Evolutionary conservation across 2,888 invertebrate genomes (phyloP), one percentile per base, ranked within the genome.

Genomic region (Thymelicus lineola): DNA sequence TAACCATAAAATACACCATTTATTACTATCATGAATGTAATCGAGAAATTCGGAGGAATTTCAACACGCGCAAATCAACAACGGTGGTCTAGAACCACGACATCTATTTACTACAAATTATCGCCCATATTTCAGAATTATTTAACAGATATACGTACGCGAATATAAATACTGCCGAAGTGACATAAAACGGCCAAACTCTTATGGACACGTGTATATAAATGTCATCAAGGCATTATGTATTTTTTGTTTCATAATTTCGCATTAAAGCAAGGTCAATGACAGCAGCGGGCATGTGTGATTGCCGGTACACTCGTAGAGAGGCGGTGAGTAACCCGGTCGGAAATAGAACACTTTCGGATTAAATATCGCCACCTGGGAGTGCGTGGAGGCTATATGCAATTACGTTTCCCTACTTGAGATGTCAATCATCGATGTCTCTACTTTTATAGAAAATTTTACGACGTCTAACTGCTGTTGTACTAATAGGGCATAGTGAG

Each of bases 261-360:
- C 80, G 75, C 74, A 75, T 78, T 76, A 82, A 82, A 83, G 85
- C 91, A 91, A 92, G 93, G 92, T 92, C 93, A 93, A 91, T 92
- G 91, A 87, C 91, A 90, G 85, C 80, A 82, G 79, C 82, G 79
- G 82, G 80, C 86, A 88, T 90, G 88, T 28, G 28, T 28, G 28
- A 28, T 28, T 89, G 82, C 82, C 82, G 84, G 83, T 86, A 84
- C 28, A 28, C 89, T 89, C 88, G 89, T 88, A 88, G 83, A 87
- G 82, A 81, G 79, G 77, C 83, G 82, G 85, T 92, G 93, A 92
- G 87, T 91, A 91, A 91, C 85, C 78, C 74, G 79, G 73, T 71
- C 83, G 59, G 75, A 91, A 90, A 89, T 91, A 91, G 89, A 89
- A 87, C 87, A 90, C 89, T 90, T 87, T 89, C 86, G 76, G 75